Percentiles rank a stretch among this genome's conserved stretches.
Evolutionary conservation across 2,113 vertebrate genomes (phyloP).

Genomic region (Apus apus): DNA sequence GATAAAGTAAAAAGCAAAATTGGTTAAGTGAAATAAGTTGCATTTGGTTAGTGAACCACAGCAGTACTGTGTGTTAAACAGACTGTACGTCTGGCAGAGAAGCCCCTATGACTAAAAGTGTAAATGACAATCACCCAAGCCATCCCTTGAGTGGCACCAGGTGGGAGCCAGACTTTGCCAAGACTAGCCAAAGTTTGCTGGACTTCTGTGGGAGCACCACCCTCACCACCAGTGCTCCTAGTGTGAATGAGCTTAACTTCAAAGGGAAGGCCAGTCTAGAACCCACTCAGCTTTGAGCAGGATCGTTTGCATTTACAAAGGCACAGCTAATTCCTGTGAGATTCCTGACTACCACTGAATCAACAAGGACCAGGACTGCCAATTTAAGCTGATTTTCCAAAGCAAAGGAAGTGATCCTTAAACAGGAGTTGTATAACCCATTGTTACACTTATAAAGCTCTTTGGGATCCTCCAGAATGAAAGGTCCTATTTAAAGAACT

Average conservation of each 20-base stretch:
- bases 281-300: background rate
- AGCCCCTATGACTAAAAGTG: background rate
- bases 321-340: background rate
- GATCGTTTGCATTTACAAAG: background rate
- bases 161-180: background rate
- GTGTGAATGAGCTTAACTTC: background rate
- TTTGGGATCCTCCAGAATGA: slow-evolving; percentile 62
- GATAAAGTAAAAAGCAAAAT: background rate
- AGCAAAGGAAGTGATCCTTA: background rate
- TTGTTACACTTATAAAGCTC: background rate
- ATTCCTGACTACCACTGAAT: background rate
- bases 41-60: background rate
- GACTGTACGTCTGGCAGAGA: background rate
- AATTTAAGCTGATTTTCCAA: background rate
- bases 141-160: background rate
- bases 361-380: background rate
- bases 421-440: background rate
- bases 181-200: background rate
- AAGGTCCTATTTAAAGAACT: background rate
- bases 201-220: background rate
- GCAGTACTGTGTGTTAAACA: background rate
- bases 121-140: background rate
- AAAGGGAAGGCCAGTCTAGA: background rate
- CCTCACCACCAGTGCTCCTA: background rate
- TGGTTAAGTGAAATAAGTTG: background rate